A percentile compares a stretch with the other conserved stretches of the same genome.
phyloP scores from a whole-genome alignment of 2,797 vertebrate genomes.

The Siniperca obscura region DNA sequence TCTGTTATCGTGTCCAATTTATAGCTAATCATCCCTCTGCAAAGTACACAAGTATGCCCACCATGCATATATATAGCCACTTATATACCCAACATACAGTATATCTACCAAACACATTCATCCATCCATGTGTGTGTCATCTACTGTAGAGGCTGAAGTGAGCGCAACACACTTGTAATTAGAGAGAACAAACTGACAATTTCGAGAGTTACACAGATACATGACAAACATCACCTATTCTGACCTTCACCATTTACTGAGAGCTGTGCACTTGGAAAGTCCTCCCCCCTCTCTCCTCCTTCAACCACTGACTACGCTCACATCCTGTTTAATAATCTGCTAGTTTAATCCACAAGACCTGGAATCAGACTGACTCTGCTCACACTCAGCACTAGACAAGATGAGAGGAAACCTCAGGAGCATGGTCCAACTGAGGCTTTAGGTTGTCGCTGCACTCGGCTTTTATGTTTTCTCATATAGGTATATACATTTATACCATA shows the following conservation, averaged over 20 bases:
- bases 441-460: background rate
- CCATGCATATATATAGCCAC: background rate
- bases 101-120: background rate
- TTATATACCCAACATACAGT: background rate
- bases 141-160: constrained; percentile 8
- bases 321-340: constrained; percentile 23
- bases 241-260: constrained; percentile 6
- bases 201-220: background rate
- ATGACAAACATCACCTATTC: background rate
- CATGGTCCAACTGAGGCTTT: background rate
- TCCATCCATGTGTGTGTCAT: background rate
- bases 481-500: background rate
- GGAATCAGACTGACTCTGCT: background rate
- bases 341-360: background rate
- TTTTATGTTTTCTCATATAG: background rate
- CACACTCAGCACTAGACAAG: background rate
- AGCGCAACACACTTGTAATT: background rate
- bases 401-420: background rate
- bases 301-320: background rate
- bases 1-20: constrained; percentile 3
- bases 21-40: constrained; percentile 13
- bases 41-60: background rate
- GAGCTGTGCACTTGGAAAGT: background rate
- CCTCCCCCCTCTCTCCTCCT: background rate
- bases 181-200: background rate